Conservation (phyloP, 2,797 vertebrate species). For the Hirundo rustica region DNA sequence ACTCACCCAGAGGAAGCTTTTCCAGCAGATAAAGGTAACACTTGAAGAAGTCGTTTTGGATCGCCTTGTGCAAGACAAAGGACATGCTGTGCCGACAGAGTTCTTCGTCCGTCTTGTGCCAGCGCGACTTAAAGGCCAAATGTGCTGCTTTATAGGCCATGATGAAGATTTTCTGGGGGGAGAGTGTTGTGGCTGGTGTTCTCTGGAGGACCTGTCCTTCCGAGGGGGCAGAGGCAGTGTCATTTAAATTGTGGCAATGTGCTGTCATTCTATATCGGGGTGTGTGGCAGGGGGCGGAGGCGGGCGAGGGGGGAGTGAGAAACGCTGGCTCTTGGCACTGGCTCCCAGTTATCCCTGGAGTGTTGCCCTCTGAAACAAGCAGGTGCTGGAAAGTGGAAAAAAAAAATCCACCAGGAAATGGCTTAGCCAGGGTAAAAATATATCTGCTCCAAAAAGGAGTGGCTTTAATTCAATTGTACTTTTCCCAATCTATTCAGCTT, state of each 20-base stretch:
- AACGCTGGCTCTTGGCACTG: conserved; percentile 71
- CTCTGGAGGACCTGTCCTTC: conserved; percentile 36
- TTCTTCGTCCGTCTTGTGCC: conserved; percentile 86
- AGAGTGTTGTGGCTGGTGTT: conserved; percentile 27
- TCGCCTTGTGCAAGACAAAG: conserved; percentile 87
- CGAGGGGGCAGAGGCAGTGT: conserved; percentile 23
- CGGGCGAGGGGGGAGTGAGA: not conserved
- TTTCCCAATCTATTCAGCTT: conserved; percentile 36
- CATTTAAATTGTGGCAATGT: conserved; percentile 56
- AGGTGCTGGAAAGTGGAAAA: conserved; percentile 75
- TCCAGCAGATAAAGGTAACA: conserved; percentile 94
- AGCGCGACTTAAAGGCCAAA: conserved; percentile 86
- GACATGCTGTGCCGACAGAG: conserved; percentile 95
- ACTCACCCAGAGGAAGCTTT: conserved; percentile 90
- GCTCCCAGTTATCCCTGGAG: conserved; percentile 70
- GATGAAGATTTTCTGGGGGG: not conserved
- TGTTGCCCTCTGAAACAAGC: conserved; percentile 70
- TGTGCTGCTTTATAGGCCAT: conserved; percentile 85
- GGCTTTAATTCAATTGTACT: conserved; percentile 50
- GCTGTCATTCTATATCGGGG: conserved; percentile 78
- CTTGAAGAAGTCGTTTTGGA: conserved; percentile 92
- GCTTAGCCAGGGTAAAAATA: conserved; percentile 68
- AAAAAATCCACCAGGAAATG: conserved; percentile 73
- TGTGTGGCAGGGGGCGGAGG: conserved; percentile 20
- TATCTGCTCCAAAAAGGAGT: conserved; percentile 9